Base-by-base conservation (phyloP, 2,113 vertebrate species). In the Hippocampus barbouri region DNA sequence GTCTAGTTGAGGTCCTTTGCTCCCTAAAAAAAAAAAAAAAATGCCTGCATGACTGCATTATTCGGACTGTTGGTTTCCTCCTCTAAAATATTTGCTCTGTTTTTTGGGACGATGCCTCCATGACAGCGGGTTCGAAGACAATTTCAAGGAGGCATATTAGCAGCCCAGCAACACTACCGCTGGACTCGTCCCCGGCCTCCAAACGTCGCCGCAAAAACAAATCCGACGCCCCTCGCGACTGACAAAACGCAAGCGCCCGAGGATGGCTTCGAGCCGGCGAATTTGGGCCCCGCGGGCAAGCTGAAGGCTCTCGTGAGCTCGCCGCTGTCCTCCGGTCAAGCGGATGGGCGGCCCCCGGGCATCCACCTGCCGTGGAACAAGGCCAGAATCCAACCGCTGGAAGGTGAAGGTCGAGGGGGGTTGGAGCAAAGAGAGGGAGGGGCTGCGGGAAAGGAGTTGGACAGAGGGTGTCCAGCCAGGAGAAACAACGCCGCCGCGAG, bases 321-420 rank as follows among this genome's bases (percentile, higher is more conserved):
- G 0, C 68, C 93, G 54, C 75, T 88, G 57, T 74, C 81, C 14
- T 70, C 85, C 3, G 0, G 74, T 72, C 78, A 87, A 85, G 66
- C 74, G 68, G 73, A 80, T 1, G 68, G 85, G 0, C 92, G 91
- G 64, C 85, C 93, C 70, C 75, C 85, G 7, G 66, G 77, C 27
- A 74, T 88, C 73, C 91, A 78, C 62, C 85, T 89, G 0, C 91
- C 91, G 0, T 97, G 97, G 97, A 98, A 91, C 82, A 95, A 92
- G 81, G 92, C 94, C 75, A 93, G 90, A 84, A 92, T 98, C 68
- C 90, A 93, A 77, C 97, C 97, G 0, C 86, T 93, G 87, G 91
- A 73, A 79, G 64, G 11, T 7, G 2, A 80, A 11, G 78, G 77
- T 23, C 87, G 89, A 66, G 71, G 63, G 6, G 64, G 57, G 23